Conservation (phyloP, 2,113 vertebrate species). For the Chinchilla lanigera region DNA sequence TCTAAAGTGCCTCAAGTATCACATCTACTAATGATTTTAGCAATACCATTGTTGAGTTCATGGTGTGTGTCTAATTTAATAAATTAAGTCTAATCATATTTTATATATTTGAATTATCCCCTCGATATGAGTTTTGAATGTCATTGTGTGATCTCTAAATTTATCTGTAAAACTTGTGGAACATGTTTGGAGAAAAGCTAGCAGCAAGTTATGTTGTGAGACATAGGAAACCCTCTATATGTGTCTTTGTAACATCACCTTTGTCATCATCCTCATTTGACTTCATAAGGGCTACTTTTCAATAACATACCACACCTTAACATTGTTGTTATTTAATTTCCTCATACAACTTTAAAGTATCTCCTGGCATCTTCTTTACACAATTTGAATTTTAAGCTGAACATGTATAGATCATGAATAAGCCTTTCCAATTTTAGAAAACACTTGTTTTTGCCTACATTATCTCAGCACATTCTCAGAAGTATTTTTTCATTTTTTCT, state of each 20-base stretch:
- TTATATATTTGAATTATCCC: neutral
- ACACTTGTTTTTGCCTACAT: neutral
- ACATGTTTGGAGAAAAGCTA: neutral
- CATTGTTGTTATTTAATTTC: neutral
- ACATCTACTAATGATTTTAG: neutral
- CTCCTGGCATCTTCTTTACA: neutral
- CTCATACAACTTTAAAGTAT: neutral
- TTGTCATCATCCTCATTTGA: neutral
- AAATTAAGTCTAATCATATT: neutral
- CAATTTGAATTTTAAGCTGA: neutral
- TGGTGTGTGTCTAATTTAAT: neutral
- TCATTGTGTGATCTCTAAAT: neutral
- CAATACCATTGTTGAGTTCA: neutral
- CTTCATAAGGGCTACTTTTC: neutral
- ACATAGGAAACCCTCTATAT: neutral
- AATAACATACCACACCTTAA: neutral
- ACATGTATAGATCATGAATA: neutral
- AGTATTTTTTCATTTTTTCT: neutral
- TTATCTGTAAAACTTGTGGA: neutral
- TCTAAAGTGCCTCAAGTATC: neutral
- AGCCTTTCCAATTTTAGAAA: constrained; percentile 20
- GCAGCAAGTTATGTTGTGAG: neutral
- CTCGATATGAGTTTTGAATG: neutral
- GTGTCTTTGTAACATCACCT: no score
- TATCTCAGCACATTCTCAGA: neutral